Conservation (phyloP, 1,140 invertebrate genomes). For the Calosoma granatense region DNA sequence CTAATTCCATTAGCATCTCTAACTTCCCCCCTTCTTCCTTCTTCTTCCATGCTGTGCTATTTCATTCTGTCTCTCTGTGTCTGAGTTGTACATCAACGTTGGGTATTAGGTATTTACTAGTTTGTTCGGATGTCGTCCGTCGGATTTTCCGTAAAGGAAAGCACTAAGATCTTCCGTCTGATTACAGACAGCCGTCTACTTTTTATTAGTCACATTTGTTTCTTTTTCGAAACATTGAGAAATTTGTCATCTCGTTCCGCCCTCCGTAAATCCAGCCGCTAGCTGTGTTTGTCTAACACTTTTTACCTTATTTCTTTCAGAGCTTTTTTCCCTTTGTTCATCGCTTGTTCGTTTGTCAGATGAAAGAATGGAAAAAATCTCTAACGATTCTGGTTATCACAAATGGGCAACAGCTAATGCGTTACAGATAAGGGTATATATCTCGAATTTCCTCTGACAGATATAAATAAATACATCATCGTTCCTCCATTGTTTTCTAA, state of each 20-base stretch:
- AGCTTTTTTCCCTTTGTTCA: not conserved
- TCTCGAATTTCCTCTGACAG: not conserved
- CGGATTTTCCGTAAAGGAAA: not conserved
- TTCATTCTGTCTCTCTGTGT: too few species aligned
- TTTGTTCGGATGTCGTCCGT: not conserved
- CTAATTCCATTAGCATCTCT: too few species aligned
- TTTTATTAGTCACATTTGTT: conserved; percentile 7
- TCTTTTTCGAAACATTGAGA: conserved; percentile 1
- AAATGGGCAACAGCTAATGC: not conserved
- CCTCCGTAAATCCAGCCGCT: conserved; percentile 1
- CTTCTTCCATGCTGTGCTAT: too few species aligned
- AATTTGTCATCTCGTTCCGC: conserved; percentile 8
- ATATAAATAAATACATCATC: not conserved
- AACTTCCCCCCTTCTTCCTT: too few species aligned
- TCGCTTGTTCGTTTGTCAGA: not conserved
- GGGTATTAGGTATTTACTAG: not conserved
- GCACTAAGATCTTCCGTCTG: conserved; percentile 1
- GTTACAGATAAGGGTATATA: not conserved
- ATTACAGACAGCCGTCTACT: not conserved
- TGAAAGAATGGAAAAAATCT: not conserved
- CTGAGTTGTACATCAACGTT: too few species aligned
- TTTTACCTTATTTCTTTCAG: not conserved
- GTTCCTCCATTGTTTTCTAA: not conserved
- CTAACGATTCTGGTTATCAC: not conserved
- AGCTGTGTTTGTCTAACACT: not conserved